Evolutionary conservation across 1,140 invertebrate genomes (phyloP).

Genomic region (Thalassaphorura encarpata): DNA sequence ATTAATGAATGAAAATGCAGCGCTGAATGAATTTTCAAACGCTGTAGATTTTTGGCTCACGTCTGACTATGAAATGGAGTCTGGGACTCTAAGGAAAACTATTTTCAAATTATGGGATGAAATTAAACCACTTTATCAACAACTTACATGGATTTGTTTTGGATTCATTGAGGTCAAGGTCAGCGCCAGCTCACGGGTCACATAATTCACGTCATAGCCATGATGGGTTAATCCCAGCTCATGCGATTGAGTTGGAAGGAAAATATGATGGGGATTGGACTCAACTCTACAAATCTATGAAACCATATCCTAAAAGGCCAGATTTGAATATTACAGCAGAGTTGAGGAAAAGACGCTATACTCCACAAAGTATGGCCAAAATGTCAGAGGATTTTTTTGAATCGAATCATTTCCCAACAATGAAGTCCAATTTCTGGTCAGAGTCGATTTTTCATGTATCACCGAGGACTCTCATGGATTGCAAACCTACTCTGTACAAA

Average conservation of each 20-base stretch:
- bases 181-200: not conserved
- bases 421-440: not conserved
- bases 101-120: not conserved
- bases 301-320: not conserved
- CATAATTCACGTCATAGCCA: not conserved
- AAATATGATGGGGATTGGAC: not conserved
- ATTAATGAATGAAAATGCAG: not conserved
- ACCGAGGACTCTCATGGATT: not conserved
- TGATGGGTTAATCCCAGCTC: not conserved
- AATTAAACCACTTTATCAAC: not conserved
- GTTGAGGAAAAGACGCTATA: not conserved
- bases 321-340: not conserved
- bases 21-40: conserved; percentile 1
- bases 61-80: not conserved
- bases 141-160: too few species aligned
- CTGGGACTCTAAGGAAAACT: not conserved
- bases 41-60: not conserved
- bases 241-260: not conserved
- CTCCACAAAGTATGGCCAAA: not conserved
- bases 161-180: not conserved
- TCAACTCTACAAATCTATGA: not conserved
- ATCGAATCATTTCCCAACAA: not conserved
- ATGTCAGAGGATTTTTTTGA: not conserved
- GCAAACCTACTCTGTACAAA: not conserved
- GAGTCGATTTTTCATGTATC: not conserved